Base-by-base conservation (phyloP, 2,113 vertebrate genomes). In the Mionectes macconnelli region DNA sequence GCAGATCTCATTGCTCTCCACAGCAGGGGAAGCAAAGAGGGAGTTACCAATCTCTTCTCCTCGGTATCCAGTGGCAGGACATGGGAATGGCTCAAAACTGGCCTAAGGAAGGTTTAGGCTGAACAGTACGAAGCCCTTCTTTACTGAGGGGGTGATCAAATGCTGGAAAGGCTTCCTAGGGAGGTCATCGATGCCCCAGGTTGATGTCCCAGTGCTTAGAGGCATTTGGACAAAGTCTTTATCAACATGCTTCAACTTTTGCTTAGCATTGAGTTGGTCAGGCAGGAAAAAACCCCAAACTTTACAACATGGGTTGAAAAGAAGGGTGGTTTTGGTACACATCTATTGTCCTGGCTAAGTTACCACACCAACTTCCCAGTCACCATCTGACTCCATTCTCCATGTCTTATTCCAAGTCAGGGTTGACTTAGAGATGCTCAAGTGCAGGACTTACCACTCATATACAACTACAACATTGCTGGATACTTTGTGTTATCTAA, bases 121-220 rank as follows among this genome's bases (percentile, higher is more conserved):
- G 33, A 14, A 27, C 10, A 12, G 23, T 4, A 50, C 25, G 35
- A 55, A 84, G 19, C 4, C 23, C 80, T 80, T 80, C 31, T 53
- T 5, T 21, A 23, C 23, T 2, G 1, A 72, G 18, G 70, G 28
- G 8, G 19, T 59, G 47, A 12, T 47, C 44, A 80, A 30, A 40
- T 24, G 6, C 19, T 89, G 39, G 0, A 78, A 67, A 55, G 39
- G 3, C 11, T 87, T 90, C 37, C 28, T 8, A 10, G 60, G 33
- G 45, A 45, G 19, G 6, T 57, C 12, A 8, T 35, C 1, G 0
- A 21, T 74, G 21, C 4, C 23, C 8, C 33, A 45, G 27, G 15
- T 50, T 50, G 49, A 50, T 50, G 24, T 52, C 50, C 25, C 20
- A 73, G 20, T 47, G 12, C 66, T 87, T 57, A 63, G 7, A 70